A percentile compares a stretch with the other conserved stretches of the same genome.
phyloP scores from a whole-genome alignment of 1,140 invertebrate genomes.

The Bombus waltoni region DNA sequence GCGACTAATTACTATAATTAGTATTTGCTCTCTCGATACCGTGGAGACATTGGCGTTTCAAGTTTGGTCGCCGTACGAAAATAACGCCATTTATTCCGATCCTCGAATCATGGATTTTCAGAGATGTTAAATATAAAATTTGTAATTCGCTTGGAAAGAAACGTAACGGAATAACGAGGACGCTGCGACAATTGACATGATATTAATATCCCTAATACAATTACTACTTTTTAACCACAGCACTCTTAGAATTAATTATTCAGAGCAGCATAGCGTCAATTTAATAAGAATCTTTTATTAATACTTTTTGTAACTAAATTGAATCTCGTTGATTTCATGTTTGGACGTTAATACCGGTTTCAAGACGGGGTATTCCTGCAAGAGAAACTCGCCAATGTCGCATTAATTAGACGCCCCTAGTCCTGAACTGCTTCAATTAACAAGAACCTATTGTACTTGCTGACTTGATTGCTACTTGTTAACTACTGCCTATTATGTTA shows the following conservation, averaged over 20 bases:
- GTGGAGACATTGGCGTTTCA: neutral
- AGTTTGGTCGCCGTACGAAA: too few species aligned
- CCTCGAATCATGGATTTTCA: too few species aligned
- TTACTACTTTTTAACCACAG: neutral
- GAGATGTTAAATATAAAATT: too few species aligned
- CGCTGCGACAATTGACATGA: too few species aligned
- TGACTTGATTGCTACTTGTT: neutral
- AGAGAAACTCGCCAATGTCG: constrained; percentile 10
- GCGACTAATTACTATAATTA: neutral
- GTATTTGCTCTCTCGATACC: neutral
- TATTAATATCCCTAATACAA: too few species aligned
- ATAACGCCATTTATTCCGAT: too few species aligned
- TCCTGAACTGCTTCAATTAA: neutral
- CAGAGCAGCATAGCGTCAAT: neutral
- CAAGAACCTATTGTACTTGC: neutral
- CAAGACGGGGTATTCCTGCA: neutral
- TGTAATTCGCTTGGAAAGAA: too few species aligned
- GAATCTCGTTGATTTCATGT: too few species aligned
- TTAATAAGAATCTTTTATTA: neutral
- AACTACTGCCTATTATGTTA: neutral
- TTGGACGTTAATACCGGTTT: neutral
- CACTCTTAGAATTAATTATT: neutral
- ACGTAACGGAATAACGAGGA: too few species aligned
- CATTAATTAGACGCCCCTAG: neutral
- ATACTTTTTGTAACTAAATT: neutral